phyloP scores from a whole-genome alignment of 1,140 invertebrate species.

The Zelostemma sp. region DNA sequence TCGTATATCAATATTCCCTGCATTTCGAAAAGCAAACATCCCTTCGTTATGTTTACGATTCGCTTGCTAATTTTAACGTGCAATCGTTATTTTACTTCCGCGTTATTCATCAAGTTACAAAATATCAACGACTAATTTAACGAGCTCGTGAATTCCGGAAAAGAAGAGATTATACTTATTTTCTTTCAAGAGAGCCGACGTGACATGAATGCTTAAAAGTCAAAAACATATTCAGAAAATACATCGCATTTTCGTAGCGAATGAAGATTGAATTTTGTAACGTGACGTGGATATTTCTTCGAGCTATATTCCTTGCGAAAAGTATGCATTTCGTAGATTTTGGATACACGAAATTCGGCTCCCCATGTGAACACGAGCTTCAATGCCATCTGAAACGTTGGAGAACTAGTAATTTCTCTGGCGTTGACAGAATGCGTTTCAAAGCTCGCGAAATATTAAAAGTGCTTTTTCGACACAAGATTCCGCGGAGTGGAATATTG shows the following conservation, averaged over 20 bases:
- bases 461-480: not conserved
- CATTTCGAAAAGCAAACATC: slow-evolving; percentile 4
- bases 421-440: not conserved
- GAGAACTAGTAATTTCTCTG: slow-evolving; percentile 1
- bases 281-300: slow-evolving; percentile 2
- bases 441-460: not conserved
- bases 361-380: not conserved
- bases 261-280: not conserved
- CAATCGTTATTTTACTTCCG: not conserved
- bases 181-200: not conserved
- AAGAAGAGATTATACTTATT: not conserved
- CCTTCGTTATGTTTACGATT: no score
- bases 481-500: not conserved
- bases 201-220: not conserved
- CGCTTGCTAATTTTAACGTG: no score
- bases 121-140: not conserved
- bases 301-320: not conserved
- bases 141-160: not conserved
- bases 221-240: not conserved
- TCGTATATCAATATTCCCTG: slow-evolving; percentile 4
- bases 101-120: not conserved
- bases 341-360: not conserved
- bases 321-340: slow-evolving; percentile 1
- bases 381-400: not conserved
- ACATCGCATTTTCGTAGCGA: not conserved